These are phyloP conservation scores for Tachystola acroxantha DNA, from an alignment of 2,888 invertebrate genomes.

Conservation along the genomic window DNA sequence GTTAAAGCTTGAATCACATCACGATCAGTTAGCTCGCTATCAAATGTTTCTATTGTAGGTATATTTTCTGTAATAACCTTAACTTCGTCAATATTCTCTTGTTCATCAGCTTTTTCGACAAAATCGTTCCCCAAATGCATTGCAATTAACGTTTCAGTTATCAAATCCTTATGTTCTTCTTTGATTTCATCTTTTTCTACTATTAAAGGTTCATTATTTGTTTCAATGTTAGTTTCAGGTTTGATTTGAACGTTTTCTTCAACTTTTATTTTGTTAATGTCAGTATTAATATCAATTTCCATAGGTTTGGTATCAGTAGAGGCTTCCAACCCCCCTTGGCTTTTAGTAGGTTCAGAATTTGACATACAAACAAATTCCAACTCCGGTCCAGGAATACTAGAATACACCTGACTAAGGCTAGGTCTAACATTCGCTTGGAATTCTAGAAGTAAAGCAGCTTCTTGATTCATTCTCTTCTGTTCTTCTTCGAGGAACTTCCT, in stretches of 20 bases:
- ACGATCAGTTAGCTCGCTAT: neutral
- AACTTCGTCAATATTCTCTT: neutral
- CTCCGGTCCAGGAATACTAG: slow-evolving; percentile 68
- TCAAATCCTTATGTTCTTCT: slow-evolving; percentile 7
- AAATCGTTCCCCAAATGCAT: slow-evolving; percentile 6
- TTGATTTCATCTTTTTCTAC: slow-evolving; percentile 6
- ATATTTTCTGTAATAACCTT: neutral
- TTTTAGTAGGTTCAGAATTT: slow-evolving; percentile 21
- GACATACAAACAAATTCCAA: slow-evolving; percentile 66
- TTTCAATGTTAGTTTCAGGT: neutral
- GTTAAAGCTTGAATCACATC: neutral
- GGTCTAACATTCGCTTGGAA: slow-evolving; percentile 72
- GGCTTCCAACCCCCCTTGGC: neutral
- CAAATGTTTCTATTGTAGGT: neutral
- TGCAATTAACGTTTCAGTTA: slow-evolving; percentile 7
- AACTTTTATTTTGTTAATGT: neutral
- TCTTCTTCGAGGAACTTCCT: slow-evolving; percentile 81
- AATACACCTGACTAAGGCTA: slow-evolving; percentile 67
- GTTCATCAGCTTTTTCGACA: neutral
- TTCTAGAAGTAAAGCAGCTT: slow-evolving; percentile 63
- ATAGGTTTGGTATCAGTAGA: neutral
- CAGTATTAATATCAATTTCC: neutral
- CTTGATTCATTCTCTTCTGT: slow-evolving; percentile 75
- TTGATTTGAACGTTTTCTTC: slow-evolving; percentile 6
- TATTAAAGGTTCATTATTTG: neutral